phyloP scores from a whole-genome alignment of 2,888 invertebrate species.

The Ectemnius cavifrons region DNA sequence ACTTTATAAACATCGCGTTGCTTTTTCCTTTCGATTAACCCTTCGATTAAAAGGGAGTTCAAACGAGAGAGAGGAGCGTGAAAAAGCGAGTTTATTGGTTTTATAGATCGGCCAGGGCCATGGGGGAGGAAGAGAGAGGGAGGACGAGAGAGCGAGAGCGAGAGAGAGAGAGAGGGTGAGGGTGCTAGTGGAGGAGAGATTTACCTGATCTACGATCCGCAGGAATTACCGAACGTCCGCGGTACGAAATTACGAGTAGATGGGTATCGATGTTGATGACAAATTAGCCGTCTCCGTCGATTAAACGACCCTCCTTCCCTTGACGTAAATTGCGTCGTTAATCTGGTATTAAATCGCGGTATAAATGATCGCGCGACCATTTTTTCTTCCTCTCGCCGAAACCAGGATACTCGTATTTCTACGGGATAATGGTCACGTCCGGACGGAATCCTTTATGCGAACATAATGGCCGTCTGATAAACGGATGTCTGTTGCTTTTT shows the following conservation, averaged over 20 bases:
- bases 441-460: slow-evolving; percentile 40
- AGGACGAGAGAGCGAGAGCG: slow-evolving; percentile 31
- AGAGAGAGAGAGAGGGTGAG: slow-evolving; percentile 27
- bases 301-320: slow-evolving; percentile 59
- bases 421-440: slow-evolving; percentile 49
- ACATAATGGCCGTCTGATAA: slow-evolving; percentile 37
- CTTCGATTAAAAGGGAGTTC: too few relatives aligned
- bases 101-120: slow-evolving; percentile 4
- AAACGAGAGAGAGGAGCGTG: too few relatives aligned
- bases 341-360: slow-evolving; percentile 65
- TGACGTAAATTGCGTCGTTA: slow-evolving; percentile 64
- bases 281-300: slow-evolving; percentile 63
- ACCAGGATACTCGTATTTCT: slow-evolving; percentile 47
- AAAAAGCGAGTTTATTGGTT: slow-evolving; percentile 43
- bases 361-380: slow-evolving; percentile 55
- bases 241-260: slow-evolving; percentile 60
- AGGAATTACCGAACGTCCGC: slow-evolving; percentile 45
- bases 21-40: background rate
- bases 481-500: slow-evolving; percentile 14
- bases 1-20: too few relatives aligned
- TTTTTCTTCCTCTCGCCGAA: slow-evolving; percentile 29
- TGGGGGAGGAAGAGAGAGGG: background rate
- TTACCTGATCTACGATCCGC: slow-evolving; percentile 44
- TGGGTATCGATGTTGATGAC: slow-evolving; percentile 65
- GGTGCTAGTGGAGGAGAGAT: slow-evolving; percentile 20